These are phyloP conservation scores for Montipora sp. DNA, from an alignment of 64 coral and sea anemone genomes.

Conservation along the genomic window DNA sequence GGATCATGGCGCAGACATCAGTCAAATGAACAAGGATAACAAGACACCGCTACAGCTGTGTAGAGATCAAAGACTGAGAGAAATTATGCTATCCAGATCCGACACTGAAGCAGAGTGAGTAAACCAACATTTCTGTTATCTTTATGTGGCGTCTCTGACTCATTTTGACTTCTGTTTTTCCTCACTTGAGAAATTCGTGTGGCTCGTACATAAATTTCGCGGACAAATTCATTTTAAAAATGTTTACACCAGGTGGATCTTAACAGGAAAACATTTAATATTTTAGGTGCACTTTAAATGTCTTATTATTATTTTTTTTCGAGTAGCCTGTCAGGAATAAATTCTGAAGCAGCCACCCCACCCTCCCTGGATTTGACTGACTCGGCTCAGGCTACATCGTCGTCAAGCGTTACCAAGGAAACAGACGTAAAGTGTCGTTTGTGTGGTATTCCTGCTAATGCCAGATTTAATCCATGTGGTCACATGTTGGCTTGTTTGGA, in stretches of 20 bases:
- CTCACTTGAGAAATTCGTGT: too few relatives aligned
- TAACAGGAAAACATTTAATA: too few relatives aligned
- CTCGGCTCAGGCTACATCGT: neutral
- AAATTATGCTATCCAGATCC: neutral
- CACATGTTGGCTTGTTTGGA: conserved; percentile 55
- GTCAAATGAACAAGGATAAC: conserved; percentile 8
- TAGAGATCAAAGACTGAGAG: conserved; percentile 12
- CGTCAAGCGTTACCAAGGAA: neutral
- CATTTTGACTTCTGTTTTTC: too few relatives aligned
- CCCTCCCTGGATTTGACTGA: neutral
- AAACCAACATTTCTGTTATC: neutral
- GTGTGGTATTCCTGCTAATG: conserved; percentile 30
- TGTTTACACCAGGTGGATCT: too few relatives aligned
- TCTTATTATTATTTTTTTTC: neutral
- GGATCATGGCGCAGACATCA: conserved; percentile 42
- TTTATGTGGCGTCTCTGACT: neutral
- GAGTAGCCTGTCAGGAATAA: neutral
- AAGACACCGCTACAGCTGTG: conserved; percentile 48
- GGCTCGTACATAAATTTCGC: too few relatives aligned
- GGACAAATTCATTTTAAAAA: too few relatives aligned
- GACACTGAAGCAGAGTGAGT: neutral
- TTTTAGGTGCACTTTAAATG: neutral
- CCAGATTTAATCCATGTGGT: conserved; percentile 69
- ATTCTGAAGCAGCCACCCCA: neutral
- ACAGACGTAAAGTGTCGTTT: conserved; percentile 24